A percentile compares a stretch with the other conserved stretches of the same genome.
Evolutionary conservation across 2,888 invertebrate genomes (phyloP).

Genomic region (Chymomyza fuscimana): DNA sequence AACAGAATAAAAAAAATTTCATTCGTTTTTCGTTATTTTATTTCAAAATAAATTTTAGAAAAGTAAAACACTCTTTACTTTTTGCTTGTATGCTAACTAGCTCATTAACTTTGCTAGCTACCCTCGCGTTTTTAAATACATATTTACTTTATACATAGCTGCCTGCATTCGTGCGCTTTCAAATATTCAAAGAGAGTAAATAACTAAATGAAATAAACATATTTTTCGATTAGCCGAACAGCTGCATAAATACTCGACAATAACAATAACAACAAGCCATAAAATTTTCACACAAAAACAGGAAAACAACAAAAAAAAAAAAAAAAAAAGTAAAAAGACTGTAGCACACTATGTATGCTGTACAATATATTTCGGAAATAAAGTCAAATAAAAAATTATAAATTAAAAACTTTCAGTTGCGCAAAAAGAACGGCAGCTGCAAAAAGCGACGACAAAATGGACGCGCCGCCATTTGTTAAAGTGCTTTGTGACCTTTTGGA

Average conservation of each 20-base stretch:
- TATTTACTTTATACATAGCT: background rate
- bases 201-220: background rate
- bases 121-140: background rate
- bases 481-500: background rate
- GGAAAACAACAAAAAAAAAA: background rate
- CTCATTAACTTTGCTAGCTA: no score
- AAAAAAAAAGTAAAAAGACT: no score
- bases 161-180: background rate
- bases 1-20: no score
- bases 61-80: no score
- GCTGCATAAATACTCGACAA: slow-evolving; percentile 28
- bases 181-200: background rate
- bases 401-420: background rate
- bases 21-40: no score
- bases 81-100: no score
- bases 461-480: background rate
- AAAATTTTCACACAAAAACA: background rate
- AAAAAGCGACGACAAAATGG: background rate
- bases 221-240: slow-evolving; percentile 36
- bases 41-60: no score
- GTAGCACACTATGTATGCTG: background rate
- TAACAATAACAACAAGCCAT: background rate
- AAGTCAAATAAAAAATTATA: background rate
- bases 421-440: slow-evolving; percentile 22
- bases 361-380: slow-evolving; percentile 30